These are phyloP conservation scores for Cloeon dipterum DNA, from an alignment of 2,888 invertebrate species.

Conservation along the genomic window DNA sequence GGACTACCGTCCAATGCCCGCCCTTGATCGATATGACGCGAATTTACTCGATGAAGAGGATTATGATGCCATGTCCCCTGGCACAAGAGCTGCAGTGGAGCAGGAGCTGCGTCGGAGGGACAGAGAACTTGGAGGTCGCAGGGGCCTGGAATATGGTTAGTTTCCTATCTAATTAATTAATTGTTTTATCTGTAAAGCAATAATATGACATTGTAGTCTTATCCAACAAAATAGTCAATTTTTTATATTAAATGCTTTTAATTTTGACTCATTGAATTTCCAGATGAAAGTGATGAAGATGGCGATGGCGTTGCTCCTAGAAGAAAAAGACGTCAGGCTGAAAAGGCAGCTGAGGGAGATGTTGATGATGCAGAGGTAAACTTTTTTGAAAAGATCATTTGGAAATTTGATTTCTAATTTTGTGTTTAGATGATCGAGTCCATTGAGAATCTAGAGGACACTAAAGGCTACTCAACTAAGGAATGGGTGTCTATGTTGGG, in stretches of 20 bases:
- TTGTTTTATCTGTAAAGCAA: not conserved
- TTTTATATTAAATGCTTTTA: slow-evolving; percentile 2
- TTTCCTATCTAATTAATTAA: slow-evolving; percentile 3
- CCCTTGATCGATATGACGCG: slow-evolving; percentile 77
- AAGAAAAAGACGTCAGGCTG: slow-evolving; percentile 53
- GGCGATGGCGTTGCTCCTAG: slow-evolving; percentile 36
- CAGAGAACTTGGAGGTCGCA: slow-evolving; percentile 60
- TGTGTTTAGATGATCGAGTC: slow-evolving; percentile 55
- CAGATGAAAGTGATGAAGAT: slow-evolving; percentile 62
- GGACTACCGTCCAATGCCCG: slow-evolving; percentile 93
- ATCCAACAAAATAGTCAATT: not conserved
- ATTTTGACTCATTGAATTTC: slow-evolving; percentile 7
- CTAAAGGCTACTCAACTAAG: slow-evolving; percentile 79
- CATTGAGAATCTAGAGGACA: slow-evolving; percentile 94
- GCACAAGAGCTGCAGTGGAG: slow-evolving; percentile 78
- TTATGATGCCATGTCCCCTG: slow-evolving; percentile 67
- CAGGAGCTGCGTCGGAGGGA: slow-evolving; percentile 68
- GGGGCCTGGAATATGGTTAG: slow-evolving; percentile 69
- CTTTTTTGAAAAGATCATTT: not conserved
- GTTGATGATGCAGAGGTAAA: slow-evolving; percentile 45
- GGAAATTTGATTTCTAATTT: not conserved
- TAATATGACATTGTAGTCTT: slow-evolving; percentile 1
- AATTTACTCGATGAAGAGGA: slow-evolving; percentile 64
- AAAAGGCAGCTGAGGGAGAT: slow-evolving; percentile 64
- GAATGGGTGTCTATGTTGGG: slow-evolving; percentile 96